A percentile compares a stretch with the other conserved stretches of the same genome.
phyloP scores from a whole-genome alignment of 2,888 invertebrate genomes.

The Plebejus argus region DNA sequence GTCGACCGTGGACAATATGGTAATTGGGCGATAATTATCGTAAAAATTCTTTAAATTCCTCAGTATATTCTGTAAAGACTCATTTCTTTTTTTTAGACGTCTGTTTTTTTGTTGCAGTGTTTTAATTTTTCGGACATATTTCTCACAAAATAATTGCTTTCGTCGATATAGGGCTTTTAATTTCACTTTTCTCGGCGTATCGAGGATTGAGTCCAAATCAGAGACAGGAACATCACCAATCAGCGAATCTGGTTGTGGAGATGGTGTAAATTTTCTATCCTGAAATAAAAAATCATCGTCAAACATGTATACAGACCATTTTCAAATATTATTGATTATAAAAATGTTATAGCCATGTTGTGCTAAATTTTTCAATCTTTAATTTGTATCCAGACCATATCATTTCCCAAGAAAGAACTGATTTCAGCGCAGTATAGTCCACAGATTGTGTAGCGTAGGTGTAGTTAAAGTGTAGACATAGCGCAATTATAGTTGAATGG shows the following conservation, averaged over 20 bases:
- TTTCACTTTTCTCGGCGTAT: conserved; percentile 31
- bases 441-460: conserved; percentile 8
- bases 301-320: conserved; percentile 8
- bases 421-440: conserved; percentile 8
- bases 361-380: conserved; percentile 8
- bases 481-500: conserved; percentile 1
- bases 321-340: conserved; percentile 8
- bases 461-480: conserved; percentile 8
- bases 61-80: conserved; percentile 27
- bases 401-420: conserved; percentile 8
- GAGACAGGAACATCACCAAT: conserved; percentile 22
- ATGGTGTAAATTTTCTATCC: not conserved
- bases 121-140: conserved; percentile 22
- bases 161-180: conserved; percentile 12
- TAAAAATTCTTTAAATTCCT: conserved; percentile 33
- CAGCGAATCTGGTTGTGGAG: conserved; percentile 8
- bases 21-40: too few relatives aligned
- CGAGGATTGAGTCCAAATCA: conserved; percentile 34
- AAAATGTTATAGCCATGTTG: conserved; percentile 8
- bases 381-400: conserved; percentile 8
- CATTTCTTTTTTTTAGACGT: conserved; percentile 34
- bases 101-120: conserved; percentile 29
- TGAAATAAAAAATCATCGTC: conserved; percentile 6
- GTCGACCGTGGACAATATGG: too few relatives aligned
- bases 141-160: conserved; percentile 18